Conservation (phyloP, 2,113 vertebrate genomes). For the Clarias macrocephalus region DNA sequence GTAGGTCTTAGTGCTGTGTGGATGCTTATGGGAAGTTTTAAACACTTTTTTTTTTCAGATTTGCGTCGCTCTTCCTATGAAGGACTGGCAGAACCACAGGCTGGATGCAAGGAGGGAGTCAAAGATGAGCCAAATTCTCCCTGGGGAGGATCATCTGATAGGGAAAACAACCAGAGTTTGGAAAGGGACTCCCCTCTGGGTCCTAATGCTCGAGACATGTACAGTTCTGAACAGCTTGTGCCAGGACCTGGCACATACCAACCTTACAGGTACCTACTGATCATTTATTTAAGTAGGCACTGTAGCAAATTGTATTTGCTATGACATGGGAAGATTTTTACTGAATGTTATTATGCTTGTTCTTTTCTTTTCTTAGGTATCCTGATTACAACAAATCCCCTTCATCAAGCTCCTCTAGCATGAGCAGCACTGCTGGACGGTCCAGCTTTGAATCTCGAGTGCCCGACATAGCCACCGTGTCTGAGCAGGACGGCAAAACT, state of each 20-base stretch:
- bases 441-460: conserved; percentile 68
- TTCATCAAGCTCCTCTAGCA: conserved; percentile 65
- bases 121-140: conserved; percentile 76
- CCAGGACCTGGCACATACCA: conserved; percentile 75
- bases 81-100: conserved; percentile 63
- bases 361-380: conserved; percentile 53
- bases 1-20: not conserved
- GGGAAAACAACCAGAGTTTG: conserved; percentile 60
- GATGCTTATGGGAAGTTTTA: not conserved
- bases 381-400: conserved; percentile 68
- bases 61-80: conserved; percentile 68
- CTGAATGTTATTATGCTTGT: not conserved
- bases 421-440: conserved; percentile 61
- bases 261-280: conserved; percentile 73
- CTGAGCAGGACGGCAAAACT: conserved; percentile 69
- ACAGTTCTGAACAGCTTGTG: conserved; percentile 80
- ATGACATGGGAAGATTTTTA: not conserved
- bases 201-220: conserved; percentile 69
- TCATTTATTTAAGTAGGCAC: not conserved
- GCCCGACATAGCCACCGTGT: conserved; percentile 74
- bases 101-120: conserved; percentile 63
- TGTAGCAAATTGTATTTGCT: not conserved
- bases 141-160: conserved; percentile 71
- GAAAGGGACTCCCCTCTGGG: conserved; percentile 68
- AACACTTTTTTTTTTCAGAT: conserved; percentile 48